Conservation (phyloP, 2,113 vertebrate species). For the Machaerirhynchus nigripectus region DNA sequence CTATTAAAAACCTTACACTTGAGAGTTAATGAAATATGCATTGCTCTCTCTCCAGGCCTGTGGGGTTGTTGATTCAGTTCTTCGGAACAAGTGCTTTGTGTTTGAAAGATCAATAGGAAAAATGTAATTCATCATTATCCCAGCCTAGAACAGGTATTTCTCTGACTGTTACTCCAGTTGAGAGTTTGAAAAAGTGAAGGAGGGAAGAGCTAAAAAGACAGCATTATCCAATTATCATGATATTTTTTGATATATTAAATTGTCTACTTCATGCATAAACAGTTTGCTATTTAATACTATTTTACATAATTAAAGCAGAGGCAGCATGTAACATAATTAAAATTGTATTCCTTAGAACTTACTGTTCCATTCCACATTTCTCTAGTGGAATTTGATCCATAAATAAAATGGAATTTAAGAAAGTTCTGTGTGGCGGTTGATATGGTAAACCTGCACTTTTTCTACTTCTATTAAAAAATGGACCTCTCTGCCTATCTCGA, state of each 20-base stretch:
- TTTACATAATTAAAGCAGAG: slow-evolving; percentile 25
- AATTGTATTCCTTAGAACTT: background rate
- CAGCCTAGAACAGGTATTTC: background rate
- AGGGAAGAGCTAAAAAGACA: background rate
- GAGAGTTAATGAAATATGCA: background rate
- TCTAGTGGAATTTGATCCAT: background rate
- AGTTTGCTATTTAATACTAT: background rate
- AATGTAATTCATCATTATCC: background rate
- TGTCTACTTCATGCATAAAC: background rate
- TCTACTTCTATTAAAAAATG: background rate
- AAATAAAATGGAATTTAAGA: background rate
- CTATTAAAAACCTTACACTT: background rate
- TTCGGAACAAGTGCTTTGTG: background rate
- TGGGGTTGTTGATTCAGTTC: background rate
- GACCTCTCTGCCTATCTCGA: background rate
- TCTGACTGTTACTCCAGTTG: background rate
- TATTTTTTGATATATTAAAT: background rate
- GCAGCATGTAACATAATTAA: background rate
- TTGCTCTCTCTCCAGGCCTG: background rate
- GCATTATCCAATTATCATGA: background rate
- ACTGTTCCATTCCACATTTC: background rate
- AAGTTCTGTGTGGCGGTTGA: background rate
- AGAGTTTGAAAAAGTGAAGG: background rate
- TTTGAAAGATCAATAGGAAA: background rate
- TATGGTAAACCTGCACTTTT: background rate